These are phyloP conservation scores for Papilio polytes DNA, from an alignment of 1,140 invertebrate genomes.

Conservation along the genomic window DNA sequence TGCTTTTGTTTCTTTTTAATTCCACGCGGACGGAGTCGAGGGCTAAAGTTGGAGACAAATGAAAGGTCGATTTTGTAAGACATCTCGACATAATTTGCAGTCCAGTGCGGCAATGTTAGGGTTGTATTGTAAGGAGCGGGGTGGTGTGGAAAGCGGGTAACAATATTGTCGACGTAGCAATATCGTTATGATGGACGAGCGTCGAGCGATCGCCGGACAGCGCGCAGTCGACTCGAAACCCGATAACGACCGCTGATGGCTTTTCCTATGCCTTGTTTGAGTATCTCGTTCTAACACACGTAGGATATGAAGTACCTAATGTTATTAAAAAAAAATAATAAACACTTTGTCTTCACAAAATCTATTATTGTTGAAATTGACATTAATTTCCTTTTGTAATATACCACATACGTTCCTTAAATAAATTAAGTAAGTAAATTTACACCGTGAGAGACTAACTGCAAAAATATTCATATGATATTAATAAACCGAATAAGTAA, in stretches of 20 bases:
- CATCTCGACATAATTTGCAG: slow-evolving; percentile 29
- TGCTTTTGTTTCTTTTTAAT: no score
- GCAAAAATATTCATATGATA: not conserved
- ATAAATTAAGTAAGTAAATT: not conserved
- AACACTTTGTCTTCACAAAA: no score
- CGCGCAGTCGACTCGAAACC: slow-evolving; percentile 77
- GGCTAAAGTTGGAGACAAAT: not conserved
- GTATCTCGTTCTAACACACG: not conserved
- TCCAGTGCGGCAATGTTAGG: slow-evolving; percentile 30
- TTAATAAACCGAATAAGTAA: slow-evolving; percentile 16
- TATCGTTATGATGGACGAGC: slow-evolving; percentile 81
- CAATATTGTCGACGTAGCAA: slow-evolving; percentile 80
- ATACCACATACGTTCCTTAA: no score
- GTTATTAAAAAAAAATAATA: no score
- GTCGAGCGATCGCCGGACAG: slow-evolving; percentile 63
- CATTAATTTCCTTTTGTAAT: no score
- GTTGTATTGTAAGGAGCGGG: slow-evolving; percentile 47
- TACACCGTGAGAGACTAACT: not conserved
- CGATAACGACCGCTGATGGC: slow-evolving; percentile 61
- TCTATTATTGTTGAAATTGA: no score
- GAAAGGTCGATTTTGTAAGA: not conserved
- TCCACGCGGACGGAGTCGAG: no score
- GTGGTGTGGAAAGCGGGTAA: slow-evolving; percentile 53
- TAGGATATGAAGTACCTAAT: not conserved
- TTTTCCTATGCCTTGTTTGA: slow-evolving; percentile 24